A percentile compares a stretch with the other conserved stretches of the same genome.
Evolutionary conservation across 2,888 invertebrate species (phyloP).

Genomic region (Diaperis boleti): DNA sequence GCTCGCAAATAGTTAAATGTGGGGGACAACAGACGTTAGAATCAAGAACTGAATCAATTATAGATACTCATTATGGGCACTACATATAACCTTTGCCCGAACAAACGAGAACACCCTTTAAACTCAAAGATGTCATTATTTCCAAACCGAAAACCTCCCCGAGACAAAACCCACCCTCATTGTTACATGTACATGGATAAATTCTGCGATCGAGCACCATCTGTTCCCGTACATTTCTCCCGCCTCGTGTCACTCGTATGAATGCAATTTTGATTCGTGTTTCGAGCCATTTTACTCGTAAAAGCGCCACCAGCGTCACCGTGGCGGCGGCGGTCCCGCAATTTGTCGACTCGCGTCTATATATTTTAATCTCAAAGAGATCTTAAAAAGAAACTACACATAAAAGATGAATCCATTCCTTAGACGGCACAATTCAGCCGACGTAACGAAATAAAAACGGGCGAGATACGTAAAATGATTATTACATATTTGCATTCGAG

Average conservation of each 20-base stretch:
- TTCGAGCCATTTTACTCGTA: constrained; percentile 3
- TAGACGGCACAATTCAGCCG: constrained; percentile 33
- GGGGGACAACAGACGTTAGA: no score
- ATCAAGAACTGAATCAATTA: no score
- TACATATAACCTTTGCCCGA: no score
- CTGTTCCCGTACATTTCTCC: not conserved
- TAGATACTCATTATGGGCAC: no score
- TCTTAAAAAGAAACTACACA: constrained; percentile 30
- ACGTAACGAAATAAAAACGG: constrained; percentile 39
- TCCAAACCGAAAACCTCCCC: no score
- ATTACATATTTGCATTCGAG: constrained; percentile 35
- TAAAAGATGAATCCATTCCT: constrained; percentile 39
- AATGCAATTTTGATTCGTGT: constrained; percentile 12
- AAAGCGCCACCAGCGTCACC: not conserved
- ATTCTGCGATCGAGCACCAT: not conserved
- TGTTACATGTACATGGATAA: not conserved
- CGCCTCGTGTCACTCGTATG: constrained; percentile 1
- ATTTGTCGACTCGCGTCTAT: constrained; percentile 31
- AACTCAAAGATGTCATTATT: no score
- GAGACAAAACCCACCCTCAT: not conserved
- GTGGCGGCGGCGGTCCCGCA: constrained; percentile 1
- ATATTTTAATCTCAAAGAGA: constrained; percentile 41
- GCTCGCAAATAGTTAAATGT: no score
- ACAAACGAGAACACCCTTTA: no score
- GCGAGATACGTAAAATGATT: constrained; percentile 37